Base-by-base conservation (phyloP, 2,113 vertebrate species). In the Brachypteracias leptosomus region DNA sequence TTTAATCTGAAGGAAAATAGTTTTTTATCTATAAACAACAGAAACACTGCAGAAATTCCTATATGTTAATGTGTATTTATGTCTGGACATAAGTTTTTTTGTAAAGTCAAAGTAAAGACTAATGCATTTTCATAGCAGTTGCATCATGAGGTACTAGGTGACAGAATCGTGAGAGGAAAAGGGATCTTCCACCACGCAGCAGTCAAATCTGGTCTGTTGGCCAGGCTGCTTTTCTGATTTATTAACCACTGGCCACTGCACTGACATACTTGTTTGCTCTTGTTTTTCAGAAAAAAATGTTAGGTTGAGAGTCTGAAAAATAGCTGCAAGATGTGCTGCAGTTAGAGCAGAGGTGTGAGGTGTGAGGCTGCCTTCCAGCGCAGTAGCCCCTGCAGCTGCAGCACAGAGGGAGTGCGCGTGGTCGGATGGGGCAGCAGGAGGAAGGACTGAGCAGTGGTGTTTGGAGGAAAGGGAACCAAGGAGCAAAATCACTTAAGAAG, bases 361-460 rank as follows among this genome's bases (percentile, higher is more conserved):
- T 1, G 2, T 49, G 68, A 59, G 52, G 52, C n/a, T 77, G 51
- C 24, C 49, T 80, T 55, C 68, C 63, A 57, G 71, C 2, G 0
- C n/a, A 24, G 47, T 8, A 72, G 63, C 36, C 26, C 29, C 52
- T 63, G 67, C 44, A 61, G 70, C 84, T 85, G 81, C 61, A 65
- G 38, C 57, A 36, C 46, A 1, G 0, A 38, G 58, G 35, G 31
- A 17, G 9, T 1, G 0, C 51, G 11, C 65, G 1, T 0, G 0
- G 21, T 44, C 5, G 0, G 14, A 6, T 52, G 28, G 17, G 47
- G 33, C 24, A 35, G 46, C 55, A 36, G 47, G 55, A 71, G 38
- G 28, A 89, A 67, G 80, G 44, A n/a, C 1, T 31, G 35, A 72
- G 36, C 33, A 5, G 40, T n/a, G 44, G 29, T n/a, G 47, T 40